Conservation (phyloP, 2,113 vertebrate genomes). For the Acanthochromis polyacanthus region DNA sequence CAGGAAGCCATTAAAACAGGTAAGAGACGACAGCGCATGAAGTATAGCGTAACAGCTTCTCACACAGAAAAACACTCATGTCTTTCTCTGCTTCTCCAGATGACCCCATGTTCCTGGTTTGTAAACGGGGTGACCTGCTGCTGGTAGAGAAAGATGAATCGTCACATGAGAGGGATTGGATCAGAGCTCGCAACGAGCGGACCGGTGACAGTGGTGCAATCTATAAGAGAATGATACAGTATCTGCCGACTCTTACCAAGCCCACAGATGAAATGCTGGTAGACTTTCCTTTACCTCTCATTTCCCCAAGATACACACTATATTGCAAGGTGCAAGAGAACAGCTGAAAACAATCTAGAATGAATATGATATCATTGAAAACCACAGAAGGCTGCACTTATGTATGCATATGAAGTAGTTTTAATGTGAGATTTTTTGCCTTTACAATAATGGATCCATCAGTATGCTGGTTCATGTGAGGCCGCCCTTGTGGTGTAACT, state of each 20-base stretch:
- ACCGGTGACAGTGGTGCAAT: slow-evolving; percentile 86
- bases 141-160: slow-evolving; percentile 80
- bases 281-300: slow-evolving; percentile 38
- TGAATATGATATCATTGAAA: no score
- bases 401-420: neutral
- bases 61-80: neutral
- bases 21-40: slow-evolving; percentile 7
- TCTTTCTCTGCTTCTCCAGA: slow-evolving; percentile 73
- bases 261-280: slow-evolving; percentile 90
- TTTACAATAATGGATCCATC: neutral
- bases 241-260: slow-evolving; percentile 87
- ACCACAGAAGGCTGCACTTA: neutral
- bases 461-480: neutral
- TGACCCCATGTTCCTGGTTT: slow-evolving; percentile 84
- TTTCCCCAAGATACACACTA: neutral
- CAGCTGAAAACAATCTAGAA: no score
- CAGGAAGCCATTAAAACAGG: slow-evolving; percentile 83
- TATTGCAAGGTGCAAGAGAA: no score
- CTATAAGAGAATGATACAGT: slow-evolving; percentile 79
- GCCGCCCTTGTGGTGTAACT: slow-evolving; percentile 24
- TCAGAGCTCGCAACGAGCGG: slow-evolving; percentile 86
- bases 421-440: neutral
- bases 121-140: slow-evolving; percentile 91
- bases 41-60: neutral
- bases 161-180: slow-evolving; percentile 77